Base-by-base conservation (phyloP, 2,888 invertebrate species). In the Phaedon cochleariae region DNA sequence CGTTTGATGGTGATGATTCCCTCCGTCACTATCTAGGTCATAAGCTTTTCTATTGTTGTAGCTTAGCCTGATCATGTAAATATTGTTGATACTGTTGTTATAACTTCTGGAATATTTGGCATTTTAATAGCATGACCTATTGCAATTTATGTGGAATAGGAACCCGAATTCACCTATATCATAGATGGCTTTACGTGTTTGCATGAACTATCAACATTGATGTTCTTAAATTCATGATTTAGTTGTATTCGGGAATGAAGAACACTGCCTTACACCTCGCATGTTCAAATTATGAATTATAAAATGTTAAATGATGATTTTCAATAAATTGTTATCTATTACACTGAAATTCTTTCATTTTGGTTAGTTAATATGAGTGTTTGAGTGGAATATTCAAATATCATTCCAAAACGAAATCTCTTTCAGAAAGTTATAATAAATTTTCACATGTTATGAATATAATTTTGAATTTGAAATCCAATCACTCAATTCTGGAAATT, bases 271-370 rank as follows among this genome's bases (percentile, higher is more conserved):
- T 74, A 74, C 77, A 79, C 77, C 76, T 77, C 77, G 78, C 78
- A 79, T 76, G 76, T 74, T 62, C 59, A 49, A 66, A 60, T 57
- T 37, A 34, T 59, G 59, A 76, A 76, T 77, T 26, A 26, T 26
- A 41, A 15, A 15, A 41, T 41, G 41, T 41, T n/a, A 15, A 41
- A 41, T 6, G 1, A 41, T 15, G 1, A 15, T 3, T 41, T 41
- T 41, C 15, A 41, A 79, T 78, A 77, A 81, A 81, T 77, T 79
- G 78, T 80, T 81, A 81, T 81, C 79, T 81, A 80, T 78, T 78
- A 76, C 72, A 70, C 73, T 77, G 53, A 74, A 75, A 52, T 45
- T 57, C 21, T 45, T 17, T 57, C 26, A 57, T 57, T 57, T 57
- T 21, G 17, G 9, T n/a, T n/a, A n/a, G n/a, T n/a, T n/a, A n/a